Conservation (phyloP, 2,888 invertebrate species). For the Phymatocera aterrima region DNA sequence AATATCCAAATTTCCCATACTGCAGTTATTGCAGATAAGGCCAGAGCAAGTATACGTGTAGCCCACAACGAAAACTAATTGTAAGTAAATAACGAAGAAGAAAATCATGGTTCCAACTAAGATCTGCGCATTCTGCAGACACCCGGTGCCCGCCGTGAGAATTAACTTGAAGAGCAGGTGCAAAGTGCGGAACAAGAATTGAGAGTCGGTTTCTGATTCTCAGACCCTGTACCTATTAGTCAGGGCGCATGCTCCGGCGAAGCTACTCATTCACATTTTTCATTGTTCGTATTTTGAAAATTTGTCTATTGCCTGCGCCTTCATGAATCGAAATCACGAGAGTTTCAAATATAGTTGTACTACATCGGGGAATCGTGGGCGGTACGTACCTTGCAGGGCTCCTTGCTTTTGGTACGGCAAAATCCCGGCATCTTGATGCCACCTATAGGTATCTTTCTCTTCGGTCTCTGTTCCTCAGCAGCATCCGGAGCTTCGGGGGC, state of each 20-base stretch:
- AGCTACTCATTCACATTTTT: not conserved
- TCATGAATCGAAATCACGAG: not conserved
- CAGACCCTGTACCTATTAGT: not conserved
- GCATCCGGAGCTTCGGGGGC: constrained; percentile 71
- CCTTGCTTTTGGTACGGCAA: constrained; percentile 86
- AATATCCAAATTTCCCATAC: too few species aligned
- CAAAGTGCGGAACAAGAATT: not conserved
- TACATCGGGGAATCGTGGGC: constrained; percentile 20
- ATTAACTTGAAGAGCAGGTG: constrained; percentile 9
- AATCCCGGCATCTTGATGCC: constrained; percentile 93
- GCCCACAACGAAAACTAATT: too few species aligned
- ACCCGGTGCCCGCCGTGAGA: constrained; percentile 5
- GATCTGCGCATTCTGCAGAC: not conserved
- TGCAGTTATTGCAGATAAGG: too few species aligned
- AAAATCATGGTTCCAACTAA: too few species aligned
- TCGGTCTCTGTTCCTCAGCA: constrained; percentile 76
- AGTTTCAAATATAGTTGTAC: not conserved
- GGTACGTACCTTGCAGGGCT: constrained; percentile 81
- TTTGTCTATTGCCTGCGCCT: too few species aligned
- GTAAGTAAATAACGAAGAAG: too few species aligned
- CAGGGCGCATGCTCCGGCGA: not conserved
- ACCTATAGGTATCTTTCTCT: constrained; percentile 89
- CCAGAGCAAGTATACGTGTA: too few species aligned
- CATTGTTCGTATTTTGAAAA: not conserved
- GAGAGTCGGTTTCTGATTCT: not conserved